These are phyloP conservation scores for Drosophila saltans DNA, from an alignment of 1,140 invertebrate genomes.

Conservation along the genomic window DNA sequence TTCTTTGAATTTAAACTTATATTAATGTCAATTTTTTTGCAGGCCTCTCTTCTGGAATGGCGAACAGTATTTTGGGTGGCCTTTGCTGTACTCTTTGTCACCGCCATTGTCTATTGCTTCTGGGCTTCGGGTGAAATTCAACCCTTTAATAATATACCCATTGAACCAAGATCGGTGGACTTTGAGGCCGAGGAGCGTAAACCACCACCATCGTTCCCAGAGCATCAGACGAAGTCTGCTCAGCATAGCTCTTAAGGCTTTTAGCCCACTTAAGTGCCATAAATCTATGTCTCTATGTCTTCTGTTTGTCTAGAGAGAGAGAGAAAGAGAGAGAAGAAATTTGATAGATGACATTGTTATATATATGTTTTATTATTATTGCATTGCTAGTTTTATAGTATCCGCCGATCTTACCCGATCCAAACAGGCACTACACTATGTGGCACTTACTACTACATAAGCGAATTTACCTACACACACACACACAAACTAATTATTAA, in stretches of 20 bases:
- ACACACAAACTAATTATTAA: neutral
- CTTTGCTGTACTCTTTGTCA: constrained; percentile 87
- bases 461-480: constrained; percentile 63
- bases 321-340: neutral
- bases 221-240: constrained; percentile 28
- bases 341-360: constrained; percentile 21
- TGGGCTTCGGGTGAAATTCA: constrained; percentile 89
- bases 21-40: constrained; percentile 21
- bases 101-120: constrained; percentile 89
- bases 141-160: constrained; percentile 87
- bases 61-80: constrained; percentile 92
- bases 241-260: constrained; percentile 60
- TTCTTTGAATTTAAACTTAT: constrained; percentile 1
- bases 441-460: constrained; percentile 54
- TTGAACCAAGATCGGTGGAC: constrained; percentile 48
- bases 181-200: constrained; percentile 68
- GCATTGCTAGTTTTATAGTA: constrained; percentile 77
- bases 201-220: constrained; percentile 7
- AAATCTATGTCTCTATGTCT: constrained; percentile 16
- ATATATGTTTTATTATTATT: constrained; percentile 29
- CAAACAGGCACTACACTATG: constrained; percentile 24
- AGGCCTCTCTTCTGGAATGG: constrained; percentile 91
- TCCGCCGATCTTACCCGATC: constrained; percentile 58
- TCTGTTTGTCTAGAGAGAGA: constrained; percentile 26
- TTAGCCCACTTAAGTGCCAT: constrained; percentile 57